A percentile compares a stretch with the other conserved stretches of the same genome.
Conservation (phyloP, 2,113 vertebrate species). For the Callipepla squamata region DNA sequence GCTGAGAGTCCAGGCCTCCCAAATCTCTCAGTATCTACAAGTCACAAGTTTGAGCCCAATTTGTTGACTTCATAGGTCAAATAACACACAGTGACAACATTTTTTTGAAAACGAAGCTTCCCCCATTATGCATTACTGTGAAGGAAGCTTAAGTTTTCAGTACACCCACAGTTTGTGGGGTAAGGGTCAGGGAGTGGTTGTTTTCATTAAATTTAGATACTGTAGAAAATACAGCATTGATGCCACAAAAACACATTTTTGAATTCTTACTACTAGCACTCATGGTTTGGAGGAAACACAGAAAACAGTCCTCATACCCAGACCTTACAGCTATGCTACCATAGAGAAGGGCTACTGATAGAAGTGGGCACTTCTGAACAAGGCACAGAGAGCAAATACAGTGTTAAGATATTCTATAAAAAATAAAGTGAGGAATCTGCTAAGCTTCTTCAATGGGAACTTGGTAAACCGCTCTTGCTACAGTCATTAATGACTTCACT, state of each 20-base stretch:
- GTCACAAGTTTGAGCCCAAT: background rate
- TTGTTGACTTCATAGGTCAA: background rate
- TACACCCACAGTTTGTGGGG: too few species aligned
- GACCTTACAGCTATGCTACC: background rate
- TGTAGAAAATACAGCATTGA: background rate
- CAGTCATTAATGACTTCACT: background rate
- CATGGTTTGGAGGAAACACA: background rate
- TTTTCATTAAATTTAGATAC: background rate
- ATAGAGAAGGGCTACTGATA: background rate
- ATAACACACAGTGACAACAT: background rate
- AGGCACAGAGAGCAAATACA: background rate
- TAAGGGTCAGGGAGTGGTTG: background rate
- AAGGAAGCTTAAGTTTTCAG: background rate
- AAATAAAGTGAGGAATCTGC: background rate
- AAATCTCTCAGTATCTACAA: background rate
- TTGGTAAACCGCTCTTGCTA: background rate
- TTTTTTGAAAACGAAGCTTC: background rate
- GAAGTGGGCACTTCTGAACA: background rate
- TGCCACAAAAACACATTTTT: background rate
- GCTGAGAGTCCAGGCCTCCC: background rate
- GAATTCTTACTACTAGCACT: background rate
- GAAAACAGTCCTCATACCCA: background rate
- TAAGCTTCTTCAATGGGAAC: background rate
- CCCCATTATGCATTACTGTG: fast-evolving
- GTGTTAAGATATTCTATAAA: background rate